Base-by-base conservation (phyloP, 2,888 invertebrate genomes). In the Noctuana brunneofusca region DNA sequence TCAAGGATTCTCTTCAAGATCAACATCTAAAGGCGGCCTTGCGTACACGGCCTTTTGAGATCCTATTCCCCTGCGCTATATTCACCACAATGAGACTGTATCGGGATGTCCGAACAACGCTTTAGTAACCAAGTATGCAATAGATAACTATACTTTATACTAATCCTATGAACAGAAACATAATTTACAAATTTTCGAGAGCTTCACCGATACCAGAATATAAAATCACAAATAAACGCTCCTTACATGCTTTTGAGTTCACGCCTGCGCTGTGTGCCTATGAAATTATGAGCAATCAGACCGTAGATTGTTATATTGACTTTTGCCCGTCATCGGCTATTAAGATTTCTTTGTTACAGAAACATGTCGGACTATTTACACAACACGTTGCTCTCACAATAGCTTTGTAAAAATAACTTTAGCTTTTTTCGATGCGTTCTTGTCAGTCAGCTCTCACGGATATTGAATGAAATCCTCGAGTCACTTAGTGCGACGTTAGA, bases 321-420 rank as follows among this genome's bases (percentile, higher is more conserved):
- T 89, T 81, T 87, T 80, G 87, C 89, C 82, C 87, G 90, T 91
- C 90, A 90, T 89, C 89, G 87, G 86, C 82, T 89, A 89, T 90
- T 90, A 90, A 91, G 90, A 89, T 83, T 87, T 89, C 90, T 89
- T 91, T 91, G 90, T 91, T 89, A 83, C 80, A 84, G 87, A 86
- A 89, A 90, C 90, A 90, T 89, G 89, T 89, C 82, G 87, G 83
- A 89, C 89, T 91, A 89, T 91, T 90, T 91, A 91, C 87, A 89
- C 88, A 90, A 89, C 90, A 90, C 88, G 87, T 72, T 80, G 83
- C 83, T 75, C 79, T 85, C 78, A 78, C 84, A 85, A 78, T 73
- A 80, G 76, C 80, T 85, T 88, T 87, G 81, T 88, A 81, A 81
- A 84, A 87, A 84, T 84, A 87, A 84, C 82, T 81, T 75, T 67